Evolutionary conservation across 2,888 invertebrate species (phyloP).

Genomic region (Formica aserva): DNA sequence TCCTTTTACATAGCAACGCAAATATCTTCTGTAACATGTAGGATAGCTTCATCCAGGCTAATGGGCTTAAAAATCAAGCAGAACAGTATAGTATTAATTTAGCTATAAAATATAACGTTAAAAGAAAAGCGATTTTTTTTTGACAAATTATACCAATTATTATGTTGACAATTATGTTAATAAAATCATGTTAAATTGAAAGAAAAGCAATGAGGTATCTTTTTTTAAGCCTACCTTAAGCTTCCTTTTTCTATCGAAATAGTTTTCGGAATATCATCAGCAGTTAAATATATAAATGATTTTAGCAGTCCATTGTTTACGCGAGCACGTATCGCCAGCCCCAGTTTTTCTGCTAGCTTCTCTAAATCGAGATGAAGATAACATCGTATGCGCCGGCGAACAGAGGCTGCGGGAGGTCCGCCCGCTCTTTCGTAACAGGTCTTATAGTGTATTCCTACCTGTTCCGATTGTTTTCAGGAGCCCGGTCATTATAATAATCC

Average conservation of each 20-base stretch:
- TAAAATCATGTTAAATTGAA: background rate
- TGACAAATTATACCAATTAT: background rate
- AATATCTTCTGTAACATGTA: background rate
- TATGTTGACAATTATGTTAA: background rate
- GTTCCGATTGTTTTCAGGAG: constrained; percentile 71
- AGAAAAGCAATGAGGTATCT: background rate
- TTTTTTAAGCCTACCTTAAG: background rate
- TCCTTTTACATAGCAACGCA: constrained; percentile 13
- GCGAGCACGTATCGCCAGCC: constrained; percentile 57
- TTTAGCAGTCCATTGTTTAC: constrained; percentile 59
- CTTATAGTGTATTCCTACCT: constrained; percentile 71
- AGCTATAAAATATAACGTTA: background rate
- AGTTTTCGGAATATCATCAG: constrained; percentile 11
- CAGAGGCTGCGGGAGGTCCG: constrained; percentile 76
- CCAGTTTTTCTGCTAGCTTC: constrained; percentile 57
- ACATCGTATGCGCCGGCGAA: constrained; percentile 75
- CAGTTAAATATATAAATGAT: background rate
- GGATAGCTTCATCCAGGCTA: background rate
- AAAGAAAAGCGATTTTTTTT: background rate
- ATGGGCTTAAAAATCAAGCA: too few relatives aligned
- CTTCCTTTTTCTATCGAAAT: background rate
- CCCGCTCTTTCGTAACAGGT: constrained; percentile 73
- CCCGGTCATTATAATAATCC: constrained; percentile 77
- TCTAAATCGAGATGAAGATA: constrained; percentile 75
- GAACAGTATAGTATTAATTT: background rate